Percentiles rank a stretch among this genome's conserved stretches.
phyloP scores from a whole-genome alignment of 2,797 vertebrate genomes.

The Chiloscyllium punctatum region DNA sequence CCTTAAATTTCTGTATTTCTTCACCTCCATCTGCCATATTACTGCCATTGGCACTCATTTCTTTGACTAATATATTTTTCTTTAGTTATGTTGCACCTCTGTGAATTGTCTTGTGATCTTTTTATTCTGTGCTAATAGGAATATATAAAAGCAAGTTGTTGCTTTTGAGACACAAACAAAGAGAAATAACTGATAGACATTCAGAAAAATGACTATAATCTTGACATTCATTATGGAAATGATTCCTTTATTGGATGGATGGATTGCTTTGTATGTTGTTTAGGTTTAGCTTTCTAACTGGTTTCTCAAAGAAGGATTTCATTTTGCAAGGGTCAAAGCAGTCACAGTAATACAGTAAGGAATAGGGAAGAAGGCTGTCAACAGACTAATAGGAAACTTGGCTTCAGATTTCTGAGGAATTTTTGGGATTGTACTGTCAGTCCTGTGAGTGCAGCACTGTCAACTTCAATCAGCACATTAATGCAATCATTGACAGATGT shows the following conservation, averaged over 20 bases:
- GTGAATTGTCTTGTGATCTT: background rate
- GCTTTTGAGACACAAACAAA: background rate
- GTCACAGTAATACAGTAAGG: slow-evolving; percentile 1
- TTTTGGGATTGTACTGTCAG: slow-evolving; percentile 40
- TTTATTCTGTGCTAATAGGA: background rate
- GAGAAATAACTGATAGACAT: background rate
- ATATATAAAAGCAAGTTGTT: background rate
- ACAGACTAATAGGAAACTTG: slow-evolving; percentile 39
- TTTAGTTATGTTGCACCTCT: background rate
- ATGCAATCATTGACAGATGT: slow-evolving; percentile 61
- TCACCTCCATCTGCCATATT: background rate
- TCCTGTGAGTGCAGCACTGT: slow-evolving; percentile 47
- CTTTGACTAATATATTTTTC: background rate
- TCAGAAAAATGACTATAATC: background rate
- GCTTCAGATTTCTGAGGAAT: slow-evolving; percentile 41
- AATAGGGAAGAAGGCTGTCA: slow-evolving; percentile 37
- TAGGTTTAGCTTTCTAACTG: background rate
- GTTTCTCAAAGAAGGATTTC: background rate
- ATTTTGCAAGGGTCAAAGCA: background rate
- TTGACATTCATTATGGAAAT: background rate
- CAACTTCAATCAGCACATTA: slow-evolving; percentile 53
- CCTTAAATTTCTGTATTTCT: background rate
- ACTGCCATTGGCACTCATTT: background rate
- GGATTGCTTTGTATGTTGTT: background rate
- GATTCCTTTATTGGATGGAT: background rate